Evolutionary conservation across 92 coral and sea anemone species (phyloP).

Genomic region (Epizoanthus ramosus): DNA sequence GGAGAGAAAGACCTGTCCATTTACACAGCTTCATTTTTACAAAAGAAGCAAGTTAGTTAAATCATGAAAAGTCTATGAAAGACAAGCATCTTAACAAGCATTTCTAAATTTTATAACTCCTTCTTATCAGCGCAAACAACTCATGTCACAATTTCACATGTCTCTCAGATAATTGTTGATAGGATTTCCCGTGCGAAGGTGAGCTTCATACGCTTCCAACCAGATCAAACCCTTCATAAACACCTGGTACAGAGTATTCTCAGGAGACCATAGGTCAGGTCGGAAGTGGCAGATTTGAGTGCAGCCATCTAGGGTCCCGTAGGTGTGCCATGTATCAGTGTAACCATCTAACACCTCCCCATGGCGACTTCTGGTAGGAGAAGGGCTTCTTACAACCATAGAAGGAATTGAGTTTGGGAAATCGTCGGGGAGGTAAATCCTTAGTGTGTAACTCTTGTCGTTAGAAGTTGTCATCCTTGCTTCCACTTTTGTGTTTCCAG

Average conservation of each 20-base stretch:
- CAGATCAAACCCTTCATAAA: slow-evolving; percentile 56
- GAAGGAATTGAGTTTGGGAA: slow-evolving; percentile 81
- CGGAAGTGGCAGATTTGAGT: slow-evolving; percentile 48
- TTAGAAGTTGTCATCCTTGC: slow-evolving; percentile 61
- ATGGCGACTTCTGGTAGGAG: slow-evolving; percentile 47
- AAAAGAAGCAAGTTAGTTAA: no score
- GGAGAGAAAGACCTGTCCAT: no score
- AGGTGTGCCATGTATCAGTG: slow-evolving; percentile 35
- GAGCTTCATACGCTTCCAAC: slow-evolving; percentile 54
- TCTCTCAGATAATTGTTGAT: slow-evolving; percentile 44
- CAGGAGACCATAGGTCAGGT: slow-evolving; percentile 35
- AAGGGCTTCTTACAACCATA: slow-evolving; percentile 67
- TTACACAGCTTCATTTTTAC: no score
- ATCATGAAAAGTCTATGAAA: no score
- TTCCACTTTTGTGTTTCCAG: slow-evolving; percentile 69
- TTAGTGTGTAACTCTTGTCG: slow-evolving; percentile 62
- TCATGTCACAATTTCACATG: slow-evolving; percentile 9
- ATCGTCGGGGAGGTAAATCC: slow-evolving; percentile 71
- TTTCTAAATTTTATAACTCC: no score
- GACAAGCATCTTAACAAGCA: no score
- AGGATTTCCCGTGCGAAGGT: slow-evolving; percentile 47
- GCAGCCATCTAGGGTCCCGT: slow-evolving; percentile 48
- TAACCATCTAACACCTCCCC: slow-evolving; percentile 9
- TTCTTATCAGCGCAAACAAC: no score
- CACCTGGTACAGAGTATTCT: slow-evolving; percentile 42